phyloP scores from a whole-genome alignment of 2,113 vertebrate species.

The Aplodontia rufa region DNA sequence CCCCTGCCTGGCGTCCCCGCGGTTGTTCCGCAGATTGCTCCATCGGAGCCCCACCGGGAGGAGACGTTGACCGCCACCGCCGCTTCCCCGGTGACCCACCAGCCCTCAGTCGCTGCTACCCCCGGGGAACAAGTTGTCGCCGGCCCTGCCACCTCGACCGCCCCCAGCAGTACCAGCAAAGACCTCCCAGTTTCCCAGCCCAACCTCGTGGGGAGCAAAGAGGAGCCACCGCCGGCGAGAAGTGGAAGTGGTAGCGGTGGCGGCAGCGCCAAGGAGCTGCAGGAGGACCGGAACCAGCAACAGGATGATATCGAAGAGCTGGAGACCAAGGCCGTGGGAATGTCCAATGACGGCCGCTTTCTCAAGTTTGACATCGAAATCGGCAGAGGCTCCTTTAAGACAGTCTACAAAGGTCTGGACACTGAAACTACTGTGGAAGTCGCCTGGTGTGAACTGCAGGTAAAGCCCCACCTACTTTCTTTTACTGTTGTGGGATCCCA shows the following conservation, averaged over 20 bases:
- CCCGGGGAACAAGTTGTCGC: slow-evolving; percentile 57
- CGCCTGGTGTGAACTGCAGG: slow-evolving; percentile 99
- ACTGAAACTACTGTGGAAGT: slow-evolving; percentile 99
- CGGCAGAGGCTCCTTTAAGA: slow-evolving; percentile 98
- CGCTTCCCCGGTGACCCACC: slow-evolving; percentile 48
- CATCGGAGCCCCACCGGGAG: slow-evolving; percentile 56
- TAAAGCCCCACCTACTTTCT: slow-evolving; percentile 78
- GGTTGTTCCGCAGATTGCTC: slow-evolving; percentile 61
- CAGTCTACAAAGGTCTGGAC: slow-evolving; percentile 98
- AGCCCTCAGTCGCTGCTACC: slow-evolving; percentile 45
- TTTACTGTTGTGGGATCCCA: not conserved
- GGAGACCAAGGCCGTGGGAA: slow-evolving; percentile 98
- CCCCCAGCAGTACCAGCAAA: slow-evolving; percentile 36
- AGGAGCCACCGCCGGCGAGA: slow-evolving; percentile 60
- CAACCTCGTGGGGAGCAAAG: slow-evolving; percentile 70
- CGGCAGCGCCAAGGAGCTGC: slow-evolving; percentile 81
- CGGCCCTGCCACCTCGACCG: slow-evolving; percentile 64
- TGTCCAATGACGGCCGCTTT: slow-evolving; percentile 96
- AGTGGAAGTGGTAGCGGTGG: slow-evolving; percentile 81
- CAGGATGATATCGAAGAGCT: slow-evolving; percentile 97
- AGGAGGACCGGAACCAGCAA: slow-evolving; percentile 86
- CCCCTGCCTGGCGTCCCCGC: slow-evolving; percentile 87
- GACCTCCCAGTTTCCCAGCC: slow-evolving; percentile 75
- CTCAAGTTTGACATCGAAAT: slow-evolving; percentile 99
- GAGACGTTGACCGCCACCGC: slow-evolving; percentile 35